These are phyloP conservation scores for Whitmania pigra DNA, from an alignment of 1,140 invertebrate genomes.

Conservation along the genomic window DNA sequence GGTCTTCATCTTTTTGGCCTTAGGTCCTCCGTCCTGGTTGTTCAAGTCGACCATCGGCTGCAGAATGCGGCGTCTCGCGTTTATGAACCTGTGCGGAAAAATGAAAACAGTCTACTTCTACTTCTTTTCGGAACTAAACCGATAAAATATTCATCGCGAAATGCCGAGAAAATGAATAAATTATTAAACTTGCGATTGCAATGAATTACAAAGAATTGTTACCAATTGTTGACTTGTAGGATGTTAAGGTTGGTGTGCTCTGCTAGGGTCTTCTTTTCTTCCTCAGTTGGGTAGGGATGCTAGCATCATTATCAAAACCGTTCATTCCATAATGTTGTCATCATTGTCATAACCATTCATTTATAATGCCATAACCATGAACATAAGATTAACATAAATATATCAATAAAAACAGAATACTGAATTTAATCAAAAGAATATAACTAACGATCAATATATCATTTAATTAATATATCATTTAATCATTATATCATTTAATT, in stretches of 20 bases:
- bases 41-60: constrained; percentile 58
- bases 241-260: constrained; percentile 71
- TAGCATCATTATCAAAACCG: constrained; percentile 24
- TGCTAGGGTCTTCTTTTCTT: constrained; percentile 75
- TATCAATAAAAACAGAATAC: not conserved
- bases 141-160: too few relatives aligned
- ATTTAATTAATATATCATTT: not conserved
- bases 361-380: not conserved
- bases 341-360: not conserved
- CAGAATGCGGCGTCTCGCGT: constrained; percentile 76
- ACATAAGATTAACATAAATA: not conserved
- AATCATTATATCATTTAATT: not conserved
- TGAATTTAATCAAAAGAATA: not conserved
- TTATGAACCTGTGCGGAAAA: constrained; percentile 69
- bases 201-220: not conserved
- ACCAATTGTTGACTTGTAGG: constrained; percentile 49
- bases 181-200: too few relatives aligned
- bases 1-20: constrained; percentile 37
- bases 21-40: constrained; percentile 36
- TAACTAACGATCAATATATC: not conserved
- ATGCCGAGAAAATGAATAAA: too few relatives aligned
- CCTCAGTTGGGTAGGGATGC: constrained; percentile 80
- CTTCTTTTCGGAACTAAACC: too few relatives aligned
- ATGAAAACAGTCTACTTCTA: not conserved
- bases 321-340: not conserved